Percentiles rank a stretch among this genome's conserved stretches.
Conservation (phyloP, 2,797 vertebrate species). For the Lacerta viridis region DNA sequence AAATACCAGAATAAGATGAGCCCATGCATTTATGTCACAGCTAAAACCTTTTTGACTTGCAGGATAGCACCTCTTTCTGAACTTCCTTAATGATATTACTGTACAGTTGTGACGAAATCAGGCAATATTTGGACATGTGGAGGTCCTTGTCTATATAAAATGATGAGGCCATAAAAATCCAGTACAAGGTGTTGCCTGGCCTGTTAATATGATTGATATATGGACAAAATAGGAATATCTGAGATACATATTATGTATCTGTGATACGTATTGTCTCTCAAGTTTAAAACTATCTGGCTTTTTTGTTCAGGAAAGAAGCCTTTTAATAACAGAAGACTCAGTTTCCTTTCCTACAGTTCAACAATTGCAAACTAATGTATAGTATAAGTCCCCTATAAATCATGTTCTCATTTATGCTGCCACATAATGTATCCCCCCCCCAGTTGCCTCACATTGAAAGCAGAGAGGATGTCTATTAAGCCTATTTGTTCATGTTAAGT, state of each 20-base stretch:
- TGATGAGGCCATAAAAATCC: slow-evolving; percentile 29
- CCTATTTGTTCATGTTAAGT: not conserved
- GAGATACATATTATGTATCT: not conserved
- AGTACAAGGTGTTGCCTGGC: slow-evolving; percentile 20
- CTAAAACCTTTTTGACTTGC: not conserved
- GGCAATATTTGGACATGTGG: not conserved
- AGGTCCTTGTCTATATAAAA: slow-evolving; percentile 27
- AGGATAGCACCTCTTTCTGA: not conserved
- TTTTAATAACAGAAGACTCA: slow-evolving; percentile 21
- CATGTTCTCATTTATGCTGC: not conserved
- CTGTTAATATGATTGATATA: not conserved
- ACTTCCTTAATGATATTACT: not conserved
- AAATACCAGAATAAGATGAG: not conserved
- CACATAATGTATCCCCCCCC: not conserved
- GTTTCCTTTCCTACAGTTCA: slow-evolving; percentile 11
- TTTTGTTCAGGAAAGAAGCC: not conserved
- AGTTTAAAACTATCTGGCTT: not conserved
- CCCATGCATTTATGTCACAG: not conserved
- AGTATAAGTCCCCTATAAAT: not conserved
- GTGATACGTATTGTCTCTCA: slow-evolving; percentile 20
- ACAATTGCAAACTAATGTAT: not conserved
- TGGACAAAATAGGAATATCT: slow-evolving; percentile 37
- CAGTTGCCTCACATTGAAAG: not conserved
- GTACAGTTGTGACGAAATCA: not conserved
- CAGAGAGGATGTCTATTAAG: not conserved